Evolutionary conservation across 2,797 vertebrate species (phyloP), one percentile per base, ranked within the genome.

Genomic region (Galago senegalensis): DNA sequence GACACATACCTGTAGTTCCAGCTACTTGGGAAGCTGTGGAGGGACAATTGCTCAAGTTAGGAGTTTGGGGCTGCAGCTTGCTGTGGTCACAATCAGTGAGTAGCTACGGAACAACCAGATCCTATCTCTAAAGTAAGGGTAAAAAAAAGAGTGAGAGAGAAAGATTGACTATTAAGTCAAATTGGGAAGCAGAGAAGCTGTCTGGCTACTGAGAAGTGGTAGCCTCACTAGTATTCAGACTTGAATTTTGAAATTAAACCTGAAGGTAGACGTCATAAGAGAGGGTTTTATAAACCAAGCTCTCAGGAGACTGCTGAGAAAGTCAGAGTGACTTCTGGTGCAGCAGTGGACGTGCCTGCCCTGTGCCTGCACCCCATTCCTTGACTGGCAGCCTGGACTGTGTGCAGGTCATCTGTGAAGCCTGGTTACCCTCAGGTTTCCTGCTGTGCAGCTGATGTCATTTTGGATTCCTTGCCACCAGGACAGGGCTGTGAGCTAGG

Each of bases 251-350:
- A 37, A 92, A 76, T 49, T 21, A n/a, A 83, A 69, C 43, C 23
- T 43, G 46, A 53, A 53, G 61, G 58, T 49, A 2, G 49, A 11
- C 63, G 21, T 21, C 67, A 77, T 37, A 27, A 11, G n/a, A 69
- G 53, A 67, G 49, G 49, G 27, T 34, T 69, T 93, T 7, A 6
- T 43, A n/a, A 13, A 17, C 53, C n/a, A 43, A 2, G 7, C 13
- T 81, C n/a, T 75, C 0, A 0, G 0, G 23, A 31, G 43, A 25
- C 53, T 1, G 23, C 58, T 21, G 7, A 7, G 1, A 7, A 1
- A 10, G 11, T 31, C 21, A 21, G 63, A 83, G 25, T 8, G n/a
- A 12, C 8, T 4, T 4, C 18, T 76, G 7, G 27, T 73, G 56
- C 27, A 0, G 29, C 1, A 1, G 5, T n/a, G 20, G 49, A 53